Base-by-base conservation (phyloP, 1,140 invertebrate species). In the Nasonia longicornis region DNA sequence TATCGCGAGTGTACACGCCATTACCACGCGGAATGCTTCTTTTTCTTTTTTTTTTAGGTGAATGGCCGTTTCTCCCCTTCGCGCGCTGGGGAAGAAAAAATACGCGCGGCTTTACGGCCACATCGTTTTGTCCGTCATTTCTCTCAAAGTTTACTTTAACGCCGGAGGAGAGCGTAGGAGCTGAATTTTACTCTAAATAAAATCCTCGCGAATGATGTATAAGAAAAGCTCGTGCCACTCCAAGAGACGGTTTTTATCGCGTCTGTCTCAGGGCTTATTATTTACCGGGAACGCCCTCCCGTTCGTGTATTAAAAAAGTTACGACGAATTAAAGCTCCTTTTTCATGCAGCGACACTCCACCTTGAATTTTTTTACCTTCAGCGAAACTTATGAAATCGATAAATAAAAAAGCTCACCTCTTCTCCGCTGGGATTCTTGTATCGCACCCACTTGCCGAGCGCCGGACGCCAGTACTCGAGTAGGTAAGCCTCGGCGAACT, bases 391-490 rank as follows among this genome's bases (percentile, higher is more conserved):
- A 31, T 63, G 0, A 63, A 20, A 71, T 71, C 22, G 16, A 71
- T 22, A 26, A 26, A 26, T 45, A 26, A 76, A 35, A 48, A 67
- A 31, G 84, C 89, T 90, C 87, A 95, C 95, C 93, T 95, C 94
- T 85, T 94, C 92, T 45, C 94, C 93, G 80, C 91, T 91, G 64
- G 91, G 87, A 85, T 95, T 91, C 77, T 92, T 91, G 87, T 95
- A 96, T 16, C 94, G 92, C 64, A 94, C 93, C 95, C 95, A 96
- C 86, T 94, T 94, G 31, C 92, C 92, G 6, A 95, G 85, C 64
- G 92, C 91, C 2, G 94, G 94, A 83, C 95, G 87, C 93, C 94
- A 95, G 86, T 97, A 97, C 85, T 97, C 95, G 29, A 97, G 88
- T 69, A 95, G 88, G 88, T 96, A 97, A 38, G 93, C 92, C 86